A percentile compares a stretch with the other conserved stretches of the same genome.
Conservation (phyloP, 2,888 invertebrate genomes). For the Drosophila bunnanda region DNA sequence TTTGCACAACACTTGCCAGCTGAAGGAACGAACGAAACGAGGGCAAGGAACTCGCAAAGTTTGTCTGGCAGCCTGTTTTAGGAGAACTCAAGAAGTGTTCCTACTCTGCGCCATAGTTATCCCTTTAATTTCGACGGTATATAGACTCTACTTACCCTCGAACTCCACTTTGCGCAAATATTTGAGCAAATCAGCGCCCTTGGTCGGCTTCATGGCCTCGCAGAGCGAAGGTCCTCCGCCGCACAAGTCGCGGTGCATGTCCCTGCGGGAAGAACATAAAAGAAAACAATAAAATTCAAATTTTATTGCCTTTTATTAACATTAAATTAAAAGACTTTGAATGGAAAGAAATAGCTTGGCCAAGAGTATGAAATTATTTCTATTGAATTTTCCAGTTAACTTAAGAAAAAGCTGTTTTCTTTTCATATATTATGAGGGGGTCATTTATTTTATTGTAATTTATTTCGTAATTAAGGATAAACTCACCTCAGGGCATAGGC, state of each 20-base stretch:
- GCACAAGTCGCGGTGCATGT: conserved; percentile 94
- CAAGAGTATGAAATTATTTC: background rate
- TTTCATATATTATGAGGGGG: background rate
- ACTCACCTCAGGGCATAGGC: conserved; percentile 92
- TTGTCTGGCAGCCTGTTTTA: conserved; percentile 17
- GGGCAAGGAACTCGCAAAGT: conserved; percentile 14
- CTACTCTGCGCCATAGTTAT: background rate
- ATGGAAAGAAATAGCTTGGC: background rate
- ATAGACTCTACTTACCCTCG: conserved; percentile 88
- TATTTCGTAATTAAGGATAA: too few relatives aligned
- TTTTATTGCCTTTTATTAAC: background rate
- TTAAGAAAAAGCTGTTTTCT: background rate
- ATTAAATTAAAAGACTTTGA: too few relatives aligned
- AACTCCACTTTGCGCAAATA: conserved; percentile 95
- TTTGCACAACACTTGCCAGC: conserved; percentile 63
- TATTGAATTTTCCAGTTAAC: background rate
- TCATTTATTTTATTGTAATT: background rate
- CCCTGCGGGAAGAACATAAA: conserved; percentile 85
- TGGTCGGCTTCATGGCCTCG: conserved; percentile 94
- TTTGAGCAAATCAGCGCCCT: conserved; percentile 92
- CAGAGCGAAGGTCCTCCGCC: conserved; percentile 91
- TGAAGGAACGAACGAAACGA: conserved; percentile 16
- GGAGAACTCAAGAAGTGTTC: background rate
- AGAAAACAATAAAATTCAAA: background rate
- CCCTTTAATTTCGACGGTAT: conserved; percentile 8